Evolutionary conservation across 2,888 invertebrate species (phyloP).

Genomic region (Sicus ferrugineus): DNA sequence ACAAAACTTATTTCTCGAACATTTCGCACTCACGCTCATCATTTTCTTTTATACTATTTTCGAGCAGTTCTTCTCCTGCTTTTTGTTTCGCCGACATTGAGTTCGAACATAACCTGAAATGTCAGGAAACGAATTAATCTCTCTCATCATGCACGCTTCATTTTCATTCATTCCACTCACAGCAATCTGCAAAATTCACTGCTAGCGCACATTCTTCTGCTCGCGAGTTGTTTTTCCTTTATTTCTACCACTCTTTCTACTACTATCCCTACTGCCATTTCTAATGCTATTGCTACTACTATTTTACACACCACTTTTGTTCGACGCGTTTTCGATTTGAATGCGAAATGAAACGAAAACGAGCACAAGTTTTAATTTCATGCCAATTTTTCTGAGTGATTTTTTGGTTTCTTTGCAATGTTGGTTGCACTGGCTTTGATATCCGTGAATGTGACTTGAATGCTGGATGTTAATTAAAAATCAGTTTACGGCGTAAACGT

Average conservation of each 20-base stretch:
- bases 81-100: neutral
- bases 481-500: conserved; percentile 14
- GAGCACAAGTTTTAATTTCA: conserved; percentile 5
- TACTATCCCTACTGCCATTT: neutral
- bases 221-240: neutral
- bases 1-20: neutral
- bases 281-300: conserved; percentile 6
- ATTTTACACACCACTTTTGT: neutral
- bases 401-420: conserved; percentile 22
- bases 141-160: neutral
- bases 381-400: conserved; percentile 9
- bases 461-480: conserved; percentile 40
- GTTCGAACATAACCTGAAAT: neutral
- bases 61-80: neutral
- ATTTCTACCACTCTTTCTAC: conserved; percentile 36
- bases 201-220: neutral
- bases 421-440: conserved; percentile 36
- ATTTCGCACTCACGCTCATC: neutral
- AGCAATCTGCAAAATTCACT: neutral
- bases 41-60: neutral
- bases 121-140: neutral
- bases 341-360: conserved; percentile 20
- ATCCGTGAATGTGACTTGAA: conserved; percentile 33
- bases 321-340: neutral
- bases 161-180: neutral